These are phyloP conservation scores for Pseudomyrmex dendroicus DNA, from an alignment of 1,140 invertebrate species.

Conservation along the genomic window DNA sequence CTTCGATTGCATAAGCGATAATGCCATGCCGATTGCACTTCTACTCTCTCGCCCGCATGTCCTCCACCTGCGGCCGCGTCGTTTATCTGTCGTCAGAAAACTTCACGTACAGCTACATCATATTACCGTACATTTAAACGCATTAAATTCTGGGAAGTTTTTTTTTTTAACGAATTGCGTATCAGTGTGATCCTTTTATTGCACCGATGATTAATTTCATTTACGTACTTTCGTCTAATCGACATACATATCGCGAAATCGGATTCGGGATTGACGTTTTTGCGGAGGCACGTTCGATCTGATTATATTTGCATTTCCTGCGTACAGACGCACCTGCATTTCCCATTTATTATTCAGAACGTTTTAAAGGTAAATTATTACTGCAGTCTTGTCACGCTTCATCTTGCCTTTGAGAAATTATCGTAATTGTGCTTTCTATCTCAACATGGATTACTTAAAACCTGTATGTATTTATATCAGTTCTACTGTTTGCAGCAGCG, in stretches of 20 bases:
- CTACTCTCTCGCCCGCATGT: slow-evolving; percentile 71
- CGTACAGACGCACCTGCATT: neutral
- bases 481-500: neutral
- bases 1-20: slow-evolving; percentile 76
- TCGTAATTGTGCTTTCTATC: neutral
- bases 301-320: neutral
- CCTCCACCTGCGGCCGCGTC: slow-evolving; percentile 61
- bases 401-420: neutral
- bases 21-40: slow-evolving; percentile 67
- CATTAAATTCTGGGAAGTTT: slow-evolving; percentile 33
- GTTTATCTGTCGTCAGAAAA: slow-evolving; percentile 66
- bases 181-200: slow-evolving; percentile 1
- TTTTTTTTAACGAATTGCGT: slow-evolving; percentile 26
- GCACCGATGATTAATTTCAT: neutral
- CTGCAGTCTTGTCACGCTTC: neutral
- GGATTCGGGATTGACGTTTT: neutral
- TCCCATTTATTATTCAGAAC: neutral
- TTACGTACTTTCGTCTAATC: neutral
- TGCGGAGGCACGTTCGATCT: neutral
- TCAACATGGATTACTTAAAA: neutral
- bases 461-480: neutral
- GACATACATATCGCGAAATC: neutral
- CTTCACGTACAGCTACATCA: slow-evolving; percentile 35
- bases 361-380: neutral
- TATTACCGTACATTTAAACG: slow-evolving; percentile 8